Evolutionary conservation across 2,113 vertebrate species (phyloP).

Genomic region (Nothobranchius kuhntae): DNA sequence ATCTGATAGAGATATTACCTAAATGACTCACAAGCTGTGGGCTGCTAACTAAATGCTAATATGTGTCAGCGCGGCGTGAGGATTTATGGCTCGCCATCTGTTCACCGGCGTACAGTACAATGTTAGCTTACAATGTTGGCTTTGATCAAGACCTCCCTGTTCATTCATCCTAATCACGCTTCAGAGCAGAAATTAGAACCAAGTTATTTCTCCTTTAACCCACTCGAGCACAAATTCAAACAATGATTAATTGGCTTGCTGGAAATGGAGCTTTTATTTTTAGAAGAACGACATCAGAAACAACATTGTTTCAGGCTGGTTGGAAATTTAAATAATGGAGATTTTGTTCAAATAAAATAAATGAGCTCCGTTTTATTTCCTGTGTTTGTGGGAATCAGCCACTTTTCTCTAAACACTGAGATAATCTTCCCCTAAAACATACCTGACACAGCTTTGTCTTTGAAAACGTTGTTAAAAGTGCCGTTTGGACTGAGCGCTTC

Average conservation of each 20-base stretch:
- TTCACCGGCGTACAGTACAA: constrained; percentile 81
- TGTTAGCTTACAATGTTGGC: constrained; percentile 83
- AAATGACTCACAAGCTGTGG: constrained; percentile 83
- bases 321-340: constrained; percentile 20
- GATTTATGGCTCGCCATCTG: constrained; percentile 85
- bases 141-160: constrained; percentile 81
- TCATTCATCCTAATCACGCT: constrained; percentile 80
- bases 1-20: constrained; percentile 83
- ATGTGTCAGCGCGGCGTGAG: constrained; percentile 78
- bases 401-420: constrained; percentile 27
- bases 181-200: constrained; percentile 72
- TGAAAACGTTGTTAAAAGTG: constrained; percentile 65
- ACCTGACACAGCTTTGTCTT: constrained; percentile 48
- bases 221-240: constrained; percentile 62
- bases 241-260: constrained; percentile 66
- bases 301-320: constrained; percentile 36
- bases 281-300: constrained; percentile 46
- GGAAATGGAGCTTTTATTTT: constrained; percentile 58
- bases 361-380: neutral
- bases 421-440: constrained; percentile 40
- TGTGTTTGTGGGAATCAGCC: neutral
- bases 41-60: constrained; percentile 84
- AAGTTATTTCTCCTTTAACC: constrained; percentile 56
- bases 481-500: constrained; percentile 35
- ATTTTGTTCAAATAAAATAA: neutral